phyloP scores from a whole-genome alignment of 1,140 invertebrate species.

The Bombus impatiens region DNA sequence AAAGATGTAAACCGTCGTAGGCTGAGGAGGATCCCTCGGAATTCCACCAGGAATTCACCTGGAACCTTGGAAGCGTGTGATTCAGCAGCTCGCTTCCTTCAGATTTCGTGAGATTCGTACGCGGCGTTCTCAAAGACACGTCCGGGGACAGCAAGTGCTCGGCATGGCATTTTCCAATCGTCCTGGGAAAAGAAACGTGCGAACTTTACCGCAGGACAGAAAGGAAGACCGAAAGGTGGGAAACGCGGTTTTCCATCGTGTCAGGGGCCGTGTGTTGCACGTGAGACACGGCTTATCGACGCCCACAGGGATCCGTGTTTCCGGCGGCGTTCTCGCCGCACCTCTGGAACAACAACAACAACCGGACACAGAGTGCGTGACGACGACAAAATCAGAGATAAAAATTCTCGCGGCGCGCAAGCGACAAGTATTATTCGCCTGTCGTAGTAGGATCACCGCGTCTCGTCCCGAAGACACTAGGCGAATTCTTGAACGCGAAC shows the following conservation, averaged over 20 bases:
- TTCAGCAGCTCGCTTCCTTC: background rate
- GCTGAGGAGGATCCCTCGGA: no score
- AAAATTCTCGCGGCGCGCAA: slow-evolving; percentile 6
- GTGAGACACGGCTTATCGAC: slow-evolving; percentile 25
- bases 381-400: background rate
- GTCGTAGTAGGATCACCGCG: background rate
- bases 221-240: background rate
- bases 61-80: background rate
- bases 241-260: background rate
- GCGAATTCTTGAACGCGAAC: slow-evolving; percentile 16
- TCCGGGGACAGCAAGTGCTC: background rate
- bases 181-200: background rate
- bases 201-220: background rate
- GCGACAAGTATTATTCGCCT: background rate
- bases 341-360: background rate
- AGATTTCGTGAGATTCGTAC: background rate
- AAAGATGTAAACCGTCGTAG: no score
- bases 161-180: background rate
- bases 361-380: slow-evolving; percentile 43
- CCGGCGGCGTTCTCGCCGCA: slow-evolving; percentile 4
- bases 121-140: background rate
- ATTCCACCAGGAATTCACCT: no score
- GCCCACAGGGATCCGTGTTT: slow-evolving; percentile 6
- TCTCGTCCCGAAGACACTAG: background rate
- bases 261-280: background rate